phyloP scores from a whole-genome alignment of 2,113 vertebrate genomes.

The Ptychochromis oligacanthus region DNA sequence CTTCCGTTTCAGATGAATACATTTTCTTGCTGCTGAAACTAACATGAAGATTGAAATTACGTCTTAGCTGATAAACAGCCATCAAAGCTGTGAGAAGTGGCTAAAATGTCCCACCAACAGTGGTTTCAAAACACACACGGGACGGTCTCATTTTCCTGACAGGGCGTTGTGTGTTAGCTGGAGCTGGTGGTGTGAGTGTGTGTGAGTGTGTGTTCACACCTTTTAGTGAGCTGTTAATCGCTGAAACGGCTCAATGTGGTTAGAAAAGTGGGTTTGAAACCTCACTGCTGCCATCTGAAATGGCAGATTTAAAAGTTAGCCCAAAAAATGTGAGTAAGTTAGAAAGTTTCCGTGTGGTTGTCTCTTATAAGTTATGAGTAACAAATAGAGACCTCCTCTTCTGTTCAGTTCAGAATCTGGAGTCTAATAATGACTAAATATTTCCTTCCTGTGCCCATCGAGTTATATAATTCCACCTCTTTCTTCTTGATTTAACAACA shows the following conservation, averaged over 20 bases:
- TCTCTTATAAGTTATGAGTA: not conserved
- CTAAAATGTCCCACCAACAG: not conserved
- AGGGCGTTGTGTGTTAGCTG: not conserved
- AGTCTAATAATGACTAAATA: not conserved
- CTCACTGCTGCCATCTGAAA: not conserved
- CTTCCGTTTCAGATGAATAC: not conserved
- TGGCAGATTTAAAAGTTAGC: not conserved
- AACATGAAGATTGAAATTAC: not conserved
- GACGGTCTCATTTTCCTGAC: not conserved
- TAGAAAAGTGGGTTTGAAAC: not conserved
- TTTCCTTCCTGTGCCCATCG: not conserved
- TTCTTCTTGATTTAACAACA: not conserved
- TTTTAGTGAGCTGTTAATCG: not conserved
- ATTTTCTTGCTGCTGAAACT: not conserved
- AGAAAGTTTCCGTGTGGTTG: not conserved
- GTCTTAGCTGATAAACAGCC: not conserved
- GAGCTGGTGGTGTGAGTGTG: too few species aligned
- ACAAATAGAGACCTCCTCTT: not conserved
- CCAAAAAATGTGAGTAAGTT: not conserved
- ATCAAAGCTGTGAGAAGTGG: not conserved
- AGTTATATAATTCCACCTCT: not conserved
- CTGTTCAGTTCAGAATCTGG: not conserved
- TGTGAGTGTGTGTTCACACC: accelerated
- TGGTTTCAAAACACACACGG: not conserved
- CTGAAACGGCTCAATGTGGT: not conserved